Evolutionary conservation across 2,797 vertebrate species (phyloP).

Genomic region (Takifugu rubripes): DNA sequence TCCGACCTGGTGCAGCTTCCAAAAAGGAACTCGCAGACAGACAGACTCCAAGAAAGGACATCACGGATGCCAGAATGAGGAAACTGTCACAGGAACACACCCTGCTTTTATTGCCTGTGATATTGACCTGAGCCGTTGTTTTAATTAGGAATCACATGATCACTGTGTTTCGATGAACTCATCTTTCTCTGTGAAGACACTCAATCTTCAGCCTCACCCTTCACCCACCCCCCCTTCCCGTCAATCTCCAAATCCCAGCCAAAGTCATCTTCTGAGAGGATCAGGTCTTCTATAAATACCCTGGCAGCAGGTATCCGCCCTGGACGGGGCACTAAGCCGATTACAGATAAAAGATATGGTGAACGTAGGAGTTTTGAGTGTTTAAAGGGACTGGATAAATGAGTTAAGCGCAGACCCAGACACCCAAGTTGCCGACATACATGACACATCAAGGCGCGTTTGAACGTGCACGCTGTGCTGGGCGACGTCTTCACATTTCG

Average conservation of each 20-base stretch:
- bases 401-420: neutral
- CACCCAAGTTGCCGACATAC: neutral
- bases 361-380: neutral
- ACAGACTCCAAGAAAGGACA: conserved; percentile 12
- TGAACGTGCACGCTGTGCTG: too few species aligned
- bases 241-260: conserved; percentile 44
- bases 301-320: conserved; percentile 37
- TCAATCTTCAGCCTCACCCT: neutral
- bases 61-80: conserved; percentile 8
- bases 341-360: conserved; percentile 47
- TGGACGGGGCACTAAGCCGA: conserved; percentile 49
- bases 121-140: neutral
- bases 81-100: conserved; percentile 14
- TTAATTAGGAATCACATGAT: too few species aligned
- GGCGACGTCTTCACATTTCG: too few species aligned
- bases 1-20: conserved; percentile 2
- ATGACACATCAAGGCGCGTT: too few species aligned
- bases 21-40: conserved; percentile 19
- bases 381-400: conserved; percentile 7
- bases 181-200: too few species aligned
- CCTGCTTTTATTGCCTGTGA: neutral
- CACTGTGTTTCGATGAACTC: neutral
- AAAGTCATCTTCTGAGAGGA: conserved; percentile 60
- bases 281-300: conserved; percentile 63
- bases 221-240: conserved; percentile 20